A percentile compares a stretch with the other conserved stretches of the same genome.
These are phyloP conservation scores for Brachyopa scutellaris DNA, from an alignment of 2,888 invertebrate genomes.

Conservation along the genomic window DNA sequence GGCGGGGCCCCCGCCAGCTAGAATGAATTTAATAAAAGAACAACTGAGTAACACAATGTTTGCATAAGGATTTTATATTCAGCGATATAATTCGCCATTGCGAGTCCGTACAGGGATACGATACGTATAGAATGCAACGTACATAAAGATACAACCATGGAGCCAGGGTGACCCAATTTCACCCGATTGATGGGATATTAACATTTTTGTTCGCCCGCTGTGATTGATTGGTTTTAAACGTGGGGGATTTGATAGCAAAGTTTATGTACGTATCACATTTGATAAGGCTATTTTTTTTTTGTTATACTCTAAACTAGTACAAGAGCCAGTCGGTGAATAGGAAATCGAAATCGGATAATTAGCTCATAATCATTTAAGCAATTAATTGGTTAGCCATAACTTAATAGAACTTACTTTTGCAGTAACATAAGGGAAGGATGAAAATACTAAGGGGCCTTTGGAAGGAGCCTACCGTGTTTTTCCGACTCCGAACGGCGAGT, in stretches of 20 bases:
- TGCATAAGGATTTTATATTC: constrained; percentile 70
- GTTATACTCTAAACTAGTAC: too few species aligned
- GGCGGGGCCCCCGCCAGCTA: neutral
- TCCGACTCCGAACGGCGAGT: too few species aligned
- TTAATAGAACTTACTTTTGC: too few species aligned
- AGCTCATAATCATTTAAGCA: too few species aligned
- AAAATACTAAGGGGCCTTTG: too few species aligned
- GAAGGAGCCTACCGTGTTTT: too few species aligned
- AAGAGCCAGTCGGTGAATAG: too few species aligned
- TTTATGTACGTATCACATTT: constrained; percentile 28
- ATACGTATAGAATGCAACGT: neutral
- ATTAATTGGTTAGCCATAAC: too few species aligned
- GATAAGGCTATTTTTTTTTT: neutral
- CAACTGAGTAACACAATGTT: constrained; percentile 61
- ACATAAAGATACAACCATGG: neutral
- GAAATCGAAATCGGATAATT: too few species aligned
- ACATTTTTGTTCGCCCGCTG: constrained; percentile 45
- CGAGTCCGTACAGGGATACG: constrained; percentile 57
- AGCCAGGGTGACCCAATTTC: constrained; percentile 43
- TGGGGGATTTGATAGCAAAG: constrained; percentile 28
- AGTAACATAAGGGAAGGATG: too few species aligned
- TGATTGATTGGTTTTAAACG: constrained; percentile 67
- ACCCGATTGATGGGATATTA: constrained; percentile 47
- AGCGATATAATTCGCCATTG: constrained; percentile 75
- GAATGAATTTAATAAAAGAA: constrained; percentile 57